Evolutionary conservation across 2,797 vertebrate species (phyloP).

Genomic region (Xiphophorus birchmanni): DNA sequence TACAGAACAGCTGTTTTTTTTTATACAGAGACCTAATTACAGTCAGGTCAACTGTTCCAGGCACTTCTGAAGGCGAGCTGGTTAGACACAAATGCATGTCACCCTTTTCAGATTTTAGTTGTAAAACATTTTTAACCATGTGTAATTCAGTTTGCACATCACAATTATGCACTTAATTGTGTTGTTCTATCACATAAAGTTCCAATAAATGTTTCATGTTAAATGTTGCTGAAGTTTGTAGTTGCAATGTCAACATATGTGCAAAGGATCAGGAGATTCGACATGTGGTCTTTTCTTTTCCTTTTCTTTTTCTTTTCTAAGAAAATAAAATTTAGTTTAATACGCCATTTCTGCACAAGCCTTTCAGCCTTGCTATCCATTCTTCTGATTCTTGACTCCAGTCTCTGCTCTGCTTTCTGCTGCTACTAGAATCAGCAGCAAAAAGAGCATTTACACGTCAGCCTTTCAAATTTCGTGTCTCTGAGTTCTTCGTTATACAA

Average conservation of each 20-base stretch:
- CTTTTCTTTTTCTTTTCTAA: too few species aligned
- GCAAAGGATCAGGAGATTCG: constrained; percentile 2
- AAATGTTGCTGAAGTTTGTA: neutral
- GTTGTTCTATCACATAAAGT: neutral
- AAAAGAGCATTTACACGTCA: constrained; percentile 56
- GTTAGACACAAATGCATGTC: neutral
- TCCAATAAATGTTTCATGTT: neutral
- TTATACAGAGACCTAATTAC: neutral
- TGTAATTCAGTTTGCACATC: neutral
- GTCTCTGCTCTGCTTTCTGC: constrained; percentile 23
- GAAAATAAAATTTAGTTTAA: constrained; percentile 5
- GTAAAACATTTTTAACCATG: neutral
- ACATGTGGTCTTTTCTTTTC: neutral
- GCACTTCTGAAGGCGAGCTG: neutral
- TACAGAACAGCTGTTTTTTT: neutral
- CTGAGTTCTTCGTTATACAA: constrained; percentile 20
- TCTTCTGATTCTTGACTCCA: constrained; percentile 39
- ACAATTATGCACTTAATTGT: neutral
- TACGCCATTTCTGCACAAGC: constrained; percentile 20
- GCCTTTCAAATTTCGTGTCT: constrained; percentile 44
- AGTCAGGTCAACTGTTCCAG: neutral
- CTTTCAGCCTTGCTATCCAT: constrained; percentile 28
- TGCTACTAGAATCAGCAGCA: constrained; percentile 43
- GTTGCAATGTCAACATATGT: neutral
- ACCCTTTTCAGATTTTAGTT: neutral